Conservation (phyloP, 2,888 invertebrate species). For the Adelognathus sp. region DNA sequence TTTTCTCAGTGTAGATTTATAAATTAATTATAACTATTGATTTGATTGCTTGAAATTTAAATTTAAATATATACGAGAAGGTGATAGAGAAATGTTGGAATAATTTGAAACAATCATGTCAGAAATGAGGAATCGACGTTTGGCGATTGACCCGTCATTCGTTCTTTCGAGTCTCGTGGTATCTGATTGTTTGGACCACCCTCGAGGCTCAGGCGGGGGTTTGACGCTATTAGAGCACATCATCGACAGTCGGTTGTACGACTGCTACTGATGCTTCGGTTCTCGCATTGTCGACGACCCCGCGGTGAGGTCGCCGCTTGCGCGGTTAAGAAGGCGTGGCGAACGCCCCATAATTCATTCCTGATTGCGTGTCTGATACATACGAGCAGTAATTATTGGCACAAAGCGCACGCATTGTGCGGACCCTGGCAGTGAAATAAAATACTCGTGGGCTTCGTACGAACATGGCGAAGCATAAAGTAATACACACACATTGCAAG, state of each 20-base stretch:
- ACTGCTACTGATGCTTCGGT: constrained; percentile 77
- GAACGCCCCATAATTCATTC: constrained; percentile 78
- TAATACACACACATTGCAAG: neutral
- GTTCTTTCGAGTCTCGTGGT: neutral
- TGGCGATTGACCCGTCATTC: neutral
- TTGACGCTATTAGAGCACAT: constrained; percentile 79
- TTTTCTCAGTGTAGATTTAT: neutral
- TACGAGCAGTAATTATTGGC: constrained; percentile 77
- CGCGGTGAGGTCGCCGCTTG: constrained; percentile 62
- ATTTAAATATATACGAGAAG: neutral
- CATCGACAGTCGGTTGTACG: constrained; percentile 77
- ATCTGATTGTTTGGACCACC: constrained; percentile 1
- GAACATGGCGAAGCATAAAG: neutral
- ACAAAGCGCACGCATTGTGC: neutral
- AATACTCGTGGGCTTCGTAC: neutral
- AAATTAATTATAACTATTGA: neutral
- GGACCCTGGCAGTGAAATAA: constrained; percentile 27
- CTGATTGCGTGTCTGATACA: constrained; percentile 81
- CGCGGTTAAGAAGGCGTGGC: constrained; percentile 75
- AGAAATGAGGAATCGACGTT: neutral
- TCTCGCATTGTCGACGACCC: constrained; percentile 73
- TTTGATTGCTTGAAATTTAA: neutral
- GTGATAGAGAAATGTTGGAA: neutral
- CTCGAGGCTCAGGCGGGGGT: constrained; percentile 16
- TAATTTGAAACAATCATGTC: neutral